phyloP scores from a whole-genome alignment of 2,113 vertebrate species.

The Corapipo altera region DNA sequence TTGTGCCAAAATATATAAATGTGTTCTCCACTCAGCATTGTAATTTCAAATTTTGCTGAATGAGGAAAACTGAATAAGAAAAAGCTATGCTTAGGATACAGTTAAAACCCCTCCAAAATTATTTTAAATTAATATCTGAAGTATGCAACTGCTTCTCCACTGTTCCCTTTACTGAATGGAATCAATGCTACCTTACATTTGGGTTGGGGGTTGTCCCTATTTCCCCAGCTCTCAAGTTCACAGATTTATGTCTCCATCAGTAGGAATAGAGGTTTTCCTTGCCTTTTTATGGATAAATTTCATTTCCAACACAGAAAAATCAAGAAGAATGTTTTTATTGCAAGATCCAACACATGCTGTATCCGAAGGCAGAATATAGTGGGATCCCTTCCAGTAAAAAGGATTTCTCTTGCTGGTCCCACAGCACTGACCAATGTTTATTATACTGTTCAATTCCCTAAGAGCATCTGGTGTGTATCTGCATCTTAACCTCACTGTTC shows the following conservation, averaged over 20 bases:
- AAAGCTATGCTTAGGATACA: neutral
- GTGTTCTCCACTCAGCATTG: neutral
- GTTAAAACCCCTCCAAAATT: neutral
- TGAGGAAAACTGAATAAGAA: neutral
- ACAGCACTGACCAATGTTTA: neutral
- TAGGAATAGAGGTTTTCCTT: neutral
- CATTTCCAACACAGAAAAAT: neutral
- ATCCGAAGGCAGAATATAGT: neutral
- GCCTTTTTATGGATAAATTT: neutral
- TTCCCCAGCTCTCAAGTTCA: neutral
- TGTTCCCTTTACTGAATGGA: neutral
- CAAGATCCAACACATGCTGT: neutral
- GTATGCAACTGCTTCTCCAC: neutral
- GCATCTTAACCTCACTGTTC: neutral
- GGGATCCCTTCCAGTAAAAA: neutral
- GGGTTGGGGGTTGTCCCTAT: accelerated
- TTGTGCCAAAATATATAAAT: neutral
- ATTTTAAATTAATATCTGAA: neutral
- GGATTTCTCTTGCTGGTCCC: neutral
- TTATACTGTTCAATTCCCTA: neutral
- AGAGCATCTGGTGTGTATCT: neutral
- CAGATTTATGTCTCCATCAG: neutral
- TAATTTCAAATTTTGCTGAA: neutral
- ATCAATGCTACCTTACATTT: neutral
- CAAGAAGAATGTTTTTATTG: neutral